phyloP scores from a whole-genome alignment of 2,888 invertebrate species.

The Tortrix viridana region DNA sequence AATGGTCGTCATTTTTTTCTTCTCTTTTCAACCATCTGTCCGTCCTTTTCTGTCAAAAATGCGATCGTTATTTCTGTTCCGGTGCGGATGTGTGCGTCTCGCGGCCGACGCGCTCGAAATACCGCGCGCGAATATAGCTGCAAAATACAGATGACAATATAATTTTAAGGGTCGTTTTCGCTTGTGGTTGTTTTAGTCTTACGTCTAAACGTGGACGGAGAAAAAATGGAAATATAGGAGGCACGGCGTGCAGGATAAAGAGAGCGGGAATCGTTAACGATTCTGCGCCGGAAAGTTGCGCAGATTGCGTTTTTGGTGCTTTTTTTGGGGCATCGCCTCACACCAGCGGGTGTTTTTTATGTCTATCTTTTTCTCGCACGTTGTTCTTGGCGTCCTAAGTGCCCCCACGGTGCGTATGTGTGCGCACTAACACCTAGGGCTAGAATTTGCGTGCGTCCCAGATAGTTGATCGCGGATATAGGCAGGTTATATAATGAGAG shows the following conservation, averaged over 20 bases:
- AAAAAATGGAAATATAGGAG: conserved; percentile 85
- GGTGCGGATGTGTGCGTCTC: conserved; percentile 80
- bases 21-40: conserved; percentile 84
- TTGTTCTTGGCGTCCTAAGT: conserved; percentile 57
- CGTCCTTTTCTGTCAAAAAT: conserved; percentile 84
- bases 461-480: conserved; percentile 68
- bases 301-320: conserved; percentile 85
- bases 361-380: conserved; percentile 80
- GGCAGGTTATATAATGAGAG: conserved; percentile 75
- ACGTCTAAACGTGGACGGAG: conserved; percentile 77
- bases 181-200: conserved; percentile 60
- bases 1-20: conserved; percentile 84
- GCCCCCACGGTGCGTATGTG: conserved; percentile 55
- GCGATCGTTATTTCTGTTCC: conserved; percentile 85
- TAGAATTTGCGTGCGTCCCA: conserved; percentile 81
- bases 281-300: conserved; percentile 85
- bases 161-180: conserved; percentile 44
- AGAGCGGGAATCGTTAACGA: conserved; percentile 84
- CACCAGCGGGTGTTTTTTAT: conserved; percentile 82
- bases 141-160: conserved; percentile 36
- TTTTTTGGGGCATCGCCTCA: conserved; percentile 84
- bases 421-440: conserved; percentile 75
- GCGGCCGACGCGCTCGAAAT: conserved; percentile 62
- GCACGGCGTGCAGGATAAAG: conserved; percentile 82
- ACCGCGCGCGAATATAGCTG: conserved; percentile 55